Evolutionary conservation across 1,140 invertebrate genomes (phyloP).

Genomic region (Gryllus bimaculatus): DNA sequence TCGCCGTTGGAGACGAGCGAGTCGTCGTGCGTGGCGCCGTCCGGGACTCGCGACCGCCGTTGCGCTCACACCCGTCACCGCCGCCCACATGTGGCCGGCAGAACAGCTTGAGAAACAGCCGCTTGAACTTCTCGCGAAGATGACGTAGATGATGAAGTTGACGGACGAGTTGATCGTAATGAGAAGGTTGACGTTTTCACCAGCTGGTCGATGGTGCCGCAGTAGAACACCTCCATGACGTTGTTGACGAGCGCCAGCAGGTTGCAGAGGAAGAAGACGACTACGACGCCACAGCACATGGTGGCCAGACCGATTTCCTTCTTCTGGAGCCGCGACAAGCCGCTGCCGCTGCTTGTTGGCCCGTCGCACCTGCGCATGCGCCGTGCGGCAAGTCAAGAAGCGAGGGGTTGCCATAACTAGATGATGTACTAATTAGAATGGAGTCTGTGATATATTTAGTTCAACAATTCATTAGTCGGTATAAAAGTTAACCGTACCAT

Average conservation of each 20-base stretch:
- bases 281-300: constrained; percentile 90
- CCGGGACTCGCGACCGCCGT: constrained; percentile 47
- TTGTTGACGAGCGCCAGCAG: constrained; percentile 82
- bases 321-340: constrained; percentile 65
- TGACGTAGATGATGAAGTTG: constrained; percentile 95
- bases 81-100: constrained; percentile 48
- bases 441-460: no score
- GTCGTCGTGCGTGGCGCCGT: constrained; percentile 64
- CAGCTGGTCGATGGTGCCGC: constrained; percentile 58
- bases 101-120: constrained; percentile 78
- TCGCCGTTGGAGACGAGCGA: constrained; percentile 67
- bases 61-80: constrained; percentile 14
- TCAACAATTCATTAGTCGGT: no score
- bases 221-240: constrained; percentile 68
- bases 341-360: constrained; percentile 74
- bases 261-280: constrained; percentile 92
- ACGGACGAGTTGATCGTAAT: constrained; percentile 94
- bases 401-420: no score
- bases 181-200: constrained; percentile 81
- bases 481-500: no score
- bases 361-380: constrained; percentile 54
- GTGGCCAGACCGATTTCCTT: constrained; percentile 83
- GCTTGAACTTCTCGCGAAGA: constrained; percentile 92
- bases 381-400: no score
- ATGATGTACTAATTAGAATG: no score